phyloP scores from a whole-genome alignment of 2,797 vertebrate species.

The Cryptoprocta ferox region DNA sequence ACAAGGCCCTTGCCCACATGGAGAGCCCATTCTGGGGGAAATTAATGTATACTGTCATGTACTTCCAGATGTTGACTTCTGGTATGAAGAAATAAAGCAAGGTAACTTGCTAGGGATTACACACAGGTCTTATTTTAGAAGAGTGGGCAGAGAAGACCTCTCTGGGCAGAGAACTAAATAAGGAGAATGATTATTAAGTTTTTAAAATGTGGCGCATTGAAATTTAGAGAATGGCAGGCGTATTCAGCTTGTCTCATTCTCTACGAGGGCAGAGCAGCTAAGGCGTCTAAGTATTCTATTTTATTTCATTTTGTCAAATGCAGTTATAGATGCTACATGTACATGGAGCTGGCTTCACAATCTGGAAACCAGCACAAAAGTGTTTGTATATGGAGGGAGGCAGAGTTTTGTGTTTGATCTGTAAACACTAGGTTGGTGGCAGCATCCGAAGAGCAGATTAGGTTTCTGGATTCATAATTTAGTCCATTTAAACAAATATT shows the following conservation, averaged over 20 bases:
- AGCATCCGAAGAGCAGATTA: constrained; percentile 27
- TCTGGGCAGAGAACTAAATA: neutral
- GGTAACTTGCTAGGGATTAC: neutral
- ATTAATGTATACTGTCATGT: neutral
- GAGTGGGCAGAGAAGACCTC: neutral
- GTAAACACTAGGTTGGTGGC: neutral
- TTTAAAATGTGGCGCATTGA: neutral
- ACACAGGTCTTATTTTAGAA: neutral
- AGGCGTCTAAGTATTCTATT: neutral
- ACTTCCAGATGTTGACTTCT: neutral
- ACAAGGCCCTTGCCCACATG: neutral
- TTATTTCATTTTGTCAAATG: neutral
- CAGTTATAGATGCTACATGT: neutral
- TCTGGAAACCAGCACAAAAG: neutral
- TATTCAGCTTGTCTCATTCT: neutral
- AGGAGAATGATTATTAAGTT: neutral
- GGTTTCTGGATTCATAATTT: constrained; percentile 47
- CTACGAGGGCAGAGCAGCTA: neutral
- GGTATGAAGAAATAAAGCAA: neutral
- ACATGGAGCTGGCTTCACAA: neutral
- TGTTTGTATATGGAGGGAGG: neutral
- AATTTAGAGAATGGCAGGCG: neutral
- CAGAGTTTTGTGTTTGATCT: constrained; percentile 43
- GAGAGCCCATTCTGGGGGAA: neutral
- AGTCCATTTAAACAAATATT: constrained; percentile 51